Evolutionary conservation across 2,113 vertebrate species (phyloP), one percentile per base, ranked within the genome.

Genomic region (Nestor notabilis): DNA sequence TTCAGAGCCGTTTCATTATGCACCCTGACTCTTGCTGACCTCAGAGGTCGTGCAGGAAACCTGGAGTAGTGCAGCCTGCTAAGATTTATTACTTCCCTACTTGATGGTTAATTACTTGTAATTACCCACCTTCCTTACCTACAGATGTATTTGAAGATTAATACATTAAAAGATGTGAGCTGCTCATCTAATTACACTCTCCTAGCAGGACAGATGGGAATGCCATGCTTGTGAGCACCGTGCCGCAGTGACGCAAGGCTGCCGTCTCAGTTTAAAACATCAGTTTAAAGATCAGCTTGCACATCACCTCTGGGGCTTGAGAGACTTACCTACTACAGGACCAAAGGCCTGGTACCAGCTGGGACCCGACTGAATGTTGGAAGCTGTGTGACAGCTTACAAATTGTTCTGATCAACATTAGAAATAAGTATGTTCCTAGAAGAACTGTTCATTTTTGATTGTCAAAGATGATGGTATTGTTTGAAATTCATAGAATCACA

Each of bases 91-190:
- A 13, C 83, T 63, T 49, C 58, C 53, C 74, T 47, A 46, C 55
- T 78, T 31, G 50, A 29, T 71, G n/a, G 31, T 25, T 87, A 87
- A 78, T 94, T 63, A 71, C 72, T 47, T 95, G 18, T 63, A 61
- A 75, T 44, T 84, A 66, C 39, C 50, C 81, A 44, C 69, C 56
- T 70, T 49, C 53, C 49, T 65, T 66, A 89, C 68, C 80, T 92
- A 35, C 53, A 81, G 64, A 74, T 20, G 21, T 56, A 43, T 35
- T 79, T 76, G 65, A 52, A 60, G 55, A 91, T 82, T 18, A 76
- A 68, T 58, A 17, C 5, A 0, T 9, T 63, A 53, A 89, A 60
- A 80, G 89, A 63, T 33, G 46, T 10, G 63, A 93, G 64, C n/a
- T 77, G 60, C 53, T 89, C 28, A 58, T 50, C 29, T 74, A 33